A percentile compares a stretch with the other conserved stretches of the same genome.
These are phyloP conservation scores for Bombus affinis DNA, from an alignment of 1,140 invertebrate genomes.

Conservation along the genomic window DNA sequence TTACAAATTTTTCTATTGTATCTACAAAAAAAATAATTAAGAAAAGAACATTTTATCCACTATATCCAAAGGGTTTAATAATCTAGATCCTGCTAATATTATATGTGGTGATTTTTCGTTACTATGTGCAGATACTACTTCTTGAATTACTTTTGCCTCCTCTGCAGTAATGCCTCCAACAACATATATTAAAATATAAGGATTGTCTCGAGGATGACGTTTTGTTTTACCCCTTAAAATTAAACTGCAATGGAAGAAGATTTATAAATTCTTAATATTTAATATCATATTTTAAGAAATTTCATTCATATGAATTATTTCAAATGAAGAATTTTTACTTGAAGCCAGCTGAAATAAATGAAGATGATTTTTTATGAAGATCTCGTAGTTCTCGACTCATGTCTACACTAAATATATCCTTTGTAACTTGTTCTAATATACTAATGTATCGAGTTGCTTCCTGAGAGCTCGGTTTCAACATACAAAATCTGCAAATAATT, in stretches of 20 bases:
- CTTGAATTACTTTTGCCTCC: constrained; percentile 79
- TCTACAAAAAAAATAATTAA: constrained; percentile 40
- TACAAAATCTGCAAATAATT: constrained; percentile 67
- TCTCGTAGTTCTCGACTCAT: constrained; percentile 81
- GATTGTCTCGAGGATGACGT: constrained; percentile 84
- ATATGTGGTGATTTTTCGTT: constrained; percentile 55
- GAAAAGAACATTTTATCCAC: constrained; percentile 75
- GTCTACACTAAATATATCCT: constrained; percentile 81
- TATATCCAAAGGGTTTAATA: constrained; percentile 76
- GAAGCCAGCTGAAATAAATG: constrained; percentile 79
- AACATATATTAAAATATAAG: constrained; percentile 84
- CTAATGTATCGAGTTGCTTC: constrained; percentile 80
- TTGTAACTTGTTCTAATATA: constrained; percentile 82
- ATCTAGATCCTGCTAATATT: constrained; percentile 76
- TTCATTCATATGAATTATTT: not conserved
- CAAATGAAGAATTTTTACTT: constrained; percentile 70
- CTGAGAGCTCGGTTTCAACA: constrained; percentile 72
- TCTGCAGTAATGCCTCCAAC: constrained; percentile 85
- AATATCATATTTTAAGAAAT: not conserved
- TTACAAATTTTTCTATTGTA: constrained; percentile 52
- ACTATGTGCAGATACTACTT: constrained; percentile 59
- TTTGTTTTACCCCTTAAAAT: constrained; percentile 74
- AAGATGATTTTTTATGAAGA: constrained; percentile 81
- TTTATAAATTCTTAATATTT: not conserved
- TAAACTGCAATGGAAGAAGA: constrained; percentile 71